Evolutionary conservation across 2,888 invertebrate species (phyloP), one percentile per base, ranked within the genome.

Genomic region (Muscina levida): DNA sequence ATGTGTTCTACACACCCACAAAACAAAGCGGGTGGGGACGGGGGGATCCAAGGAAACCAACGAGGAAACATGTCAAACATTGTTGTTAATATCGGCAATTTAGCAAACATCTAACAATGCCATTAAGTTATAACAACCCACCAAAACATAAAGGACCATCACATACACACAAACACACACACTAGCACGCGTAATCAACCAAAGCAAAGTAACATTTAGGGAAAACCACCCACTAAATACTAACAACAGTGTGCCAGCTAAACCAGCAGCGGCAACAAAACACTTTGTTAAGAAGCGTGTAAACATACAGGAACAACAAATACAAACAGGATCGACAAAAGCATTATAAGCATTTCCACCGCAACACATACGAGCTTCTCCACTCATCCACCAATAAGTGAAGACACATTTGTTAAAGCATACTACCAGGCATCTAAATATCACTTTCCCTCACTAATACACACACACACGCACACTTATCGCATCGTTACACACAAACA

Each of bases 81-180:
- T 76, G 77, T 73, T 74, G 70, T 77, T 80, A 77, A 77, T 80
- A 80, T 80, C 73, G 73, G 73, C 80, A 80, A 77, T 80, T 80
- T 80, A 80, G 77, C 80, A 80, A 77, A 77, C 80, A 80, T 66
- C 73, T 73, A 73, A 73, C 77, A 73, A 66, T 71, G 66, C 73
- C 77, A 80, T 80, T 73, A 73, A 80, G 73, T 77, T 73, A 70
- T 74, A 73, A 67, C 67, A 67, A 51, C 51, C 48, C 48, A 48
- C 48, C 67, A 67, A 48, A 48, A 51, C 51, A 67, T 67, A 44
- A 67, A 67, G 51, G 51, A 51, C 5, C 31, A n/a, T n/a, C n/a
- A 31, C 53, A 53, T 15, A 15, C 53, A 44, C 13, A 22, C 22
- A 22, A 57, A 42, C 67, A 75, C 62, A 46, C 75, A 72, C 66